A percentile compares a stretch with the other conserved stretches of the same genome.
phyloP scores from a whole-genome alignment of 2,888 invertebrate genomes.

The Nesidiocoris tenuis region DNA sequence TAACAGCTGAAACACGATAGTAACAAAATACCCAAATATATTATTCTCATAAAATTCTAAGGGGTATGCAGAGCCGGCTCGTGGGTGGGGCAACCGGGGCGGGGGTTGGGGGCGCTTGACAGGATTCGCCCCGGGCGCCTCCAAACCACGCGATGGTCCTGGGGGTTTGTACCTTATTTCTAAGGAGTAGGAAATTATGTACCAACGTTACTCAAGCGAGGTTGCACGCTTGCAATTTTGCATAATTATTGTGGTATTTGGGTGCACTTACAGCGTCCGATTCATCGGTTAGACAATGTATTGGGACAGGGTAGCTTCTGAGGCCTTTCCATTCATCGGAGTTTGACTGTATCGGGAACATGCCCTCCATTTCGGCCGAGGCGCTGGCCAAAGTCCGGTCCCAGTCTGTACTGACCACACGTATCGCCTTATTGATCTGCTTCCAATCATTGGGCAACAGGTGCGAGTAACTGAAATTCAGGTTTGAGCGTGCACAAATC shows the following conservation, averaged over 20 bases:
- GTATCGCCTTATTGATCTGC: not conserved
- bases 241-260: no score
- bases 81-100: no score
- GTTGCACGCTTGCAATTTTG: no score
- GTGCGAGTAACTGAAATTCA: not conserved
- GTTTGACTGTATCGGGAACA: conserved; percentile 64
- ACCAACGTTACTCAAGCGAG: no score
- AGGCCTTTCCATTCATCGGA: not conserved
- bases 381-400: conserved; percentile 75
- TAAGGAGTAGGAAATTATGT: no score
- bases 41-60: not conserved
- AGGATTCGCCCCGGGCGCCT: no score
- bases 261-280: not conserved
- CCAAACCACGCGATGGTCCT: no score
- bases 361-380: conserved; percentile 66
- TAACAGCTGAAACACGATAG: conserved; percentile 16
- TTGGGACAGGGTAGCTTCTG: conserved; percentile 3
- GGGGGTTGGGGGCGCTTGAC: no score
- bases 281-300: not conserved
- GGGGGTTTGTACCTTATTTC: no score
- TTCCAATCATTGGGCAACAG: not conserved
- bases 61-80: no score
- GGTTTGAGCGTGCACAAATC: not conserved
- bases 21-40: not conserved
- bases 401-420: conserved; percentile 64